These are phyloP conservation scores for Irena cyanogastra DNA, from an alignment of 2,113 vertebrate genomes.

Conservation along the genomic window DNA sequence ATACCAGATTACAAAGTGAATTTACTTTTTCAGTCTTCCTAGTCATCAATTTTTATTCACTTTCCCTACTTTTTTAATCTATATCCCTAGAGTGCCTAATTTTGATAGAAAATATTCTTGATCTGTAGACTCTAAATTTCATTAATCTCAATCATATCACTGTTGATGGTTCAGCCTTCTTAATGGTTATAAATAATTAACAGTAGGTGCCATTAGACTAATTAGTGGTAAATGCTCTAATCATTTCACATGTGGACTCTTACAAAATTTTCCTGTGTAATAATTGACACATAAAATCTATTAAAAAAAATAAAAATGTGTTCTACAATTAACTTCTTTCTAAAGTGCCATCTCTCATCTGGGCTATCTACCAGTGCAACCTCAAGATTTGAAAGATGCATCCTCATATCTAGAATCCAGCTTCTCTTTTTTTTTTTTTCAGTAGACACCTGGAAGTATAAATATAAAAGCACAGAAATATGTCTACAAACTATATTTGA, in stretches of 20 bases:
- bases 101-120: background rate
- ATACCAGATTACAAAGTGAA: background rate
- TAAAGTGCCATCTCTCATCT: background rate
- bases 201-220: background rate
- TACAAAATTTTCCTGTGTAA: background rate
- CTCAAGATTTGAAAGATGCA: background rate
- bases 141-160: background rate
- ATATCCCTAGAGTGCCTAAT: background rate
- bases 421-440: background rate
- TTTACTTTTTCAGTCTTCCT: background rate
- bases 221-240: background rate
- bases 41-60: background rate
- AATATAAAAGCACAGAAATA: background rate
- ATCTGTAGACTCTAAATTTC: background rate
- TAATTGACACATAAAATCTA: background rate
- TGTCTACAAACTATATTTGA: background rate
- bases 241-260: background rate
- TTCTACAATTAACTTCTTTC: background rate
- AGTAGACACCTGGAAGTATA: background rate
- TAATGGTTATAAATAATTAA: slow-evolving; percentile 29
- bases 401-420: background rate
- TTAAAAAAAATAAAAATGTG: background rate
- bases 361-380: background rate
- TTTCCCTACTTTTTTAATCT: background rate
- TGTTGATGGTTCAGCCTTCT: background rate